phyloP scores from a whole-genome alignment of 2,113 vertebrate species.

The Smithornis capensis region DNA sequence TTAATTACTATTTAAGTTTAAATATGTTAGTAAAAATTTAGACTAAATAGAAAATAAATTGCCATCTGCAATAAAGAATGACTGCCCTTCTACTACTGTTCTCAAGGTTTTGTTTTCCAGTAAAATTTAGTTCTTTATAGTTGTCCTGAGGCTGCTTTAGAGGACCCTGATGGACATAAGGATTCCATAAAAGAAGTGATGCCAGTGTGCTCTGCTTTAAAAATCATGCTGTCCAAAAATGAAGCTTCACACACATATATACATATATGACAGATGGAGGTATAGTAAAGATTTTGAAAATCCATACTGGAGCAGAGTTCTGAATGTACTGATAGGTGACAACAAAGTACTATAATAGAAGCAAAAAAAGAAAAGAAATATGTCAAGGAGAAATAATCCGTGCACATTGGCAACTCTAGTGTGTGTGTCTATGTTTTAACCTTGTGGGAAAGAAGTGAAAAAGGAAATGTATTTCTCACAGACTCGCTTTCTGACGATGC shows the following conservation, averaged over 20 bases:
- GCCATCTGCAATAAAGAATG: neutral
- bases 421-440: neutral
- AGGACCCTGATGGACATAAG: neutral
- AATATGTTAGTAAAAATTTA: neutral
- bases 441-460: neutral
- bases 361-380: neutral
- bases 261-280: neutral
- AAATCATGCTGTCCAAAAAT: neutral
- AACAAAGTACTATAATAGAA: neutral
- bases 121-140: neutral
- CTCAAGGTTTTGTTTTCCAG: neutral
- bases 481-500: neutral
- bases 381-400: neutral
- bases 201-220: neutral
- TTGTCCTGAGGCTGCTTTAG: neutral
- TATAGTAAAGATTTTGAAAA: neutral
- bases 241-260: neutral
- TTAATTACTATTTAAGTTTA: neutral
- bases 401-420: neutral
- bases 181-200: neutral
- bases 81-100: neutral
- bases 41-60: neutral
- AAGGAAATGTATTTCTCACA: conserved; percentile 6
- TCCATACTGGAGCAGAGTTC: neutral
- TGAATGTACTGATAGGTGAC: neutral